Conservation (phyloP, 2,888 invertebrate genomes). For the Tachina lurida region DNA sequence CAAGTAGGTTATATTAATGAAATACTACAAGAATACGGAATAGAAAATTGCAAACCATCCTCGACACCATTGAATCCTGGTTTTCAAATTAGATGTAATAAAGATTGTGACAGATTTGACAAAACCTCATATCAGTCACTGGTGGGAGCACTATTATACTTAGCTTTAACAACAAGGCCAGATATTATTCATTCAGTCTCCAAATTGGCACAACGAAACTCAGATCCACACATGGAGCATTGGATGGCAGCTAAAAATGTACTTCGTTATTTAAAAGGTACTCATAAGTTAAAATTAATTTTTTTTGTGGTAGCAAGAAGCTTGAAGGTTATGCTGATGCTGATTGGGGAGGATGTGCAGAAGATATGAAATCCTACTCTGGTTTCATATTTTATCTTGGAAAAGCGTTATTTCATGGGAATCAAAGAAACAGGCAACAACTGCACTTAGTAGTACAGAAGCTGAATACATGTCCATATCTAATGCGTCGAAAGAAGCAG, state of each 20-base stretch:
- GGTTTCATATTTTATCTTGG: too few species aligned
- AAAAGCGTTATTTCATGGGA: too few species aligned
- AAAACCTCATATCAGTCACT: not conserved
- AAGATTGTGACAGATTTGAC: not conserved
- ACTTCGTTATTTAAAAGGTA: too few species aligned
- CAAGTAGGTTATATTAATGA: not conserved
- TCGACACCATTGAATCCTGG: too few species aligned
- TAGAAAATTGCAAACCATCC: conserved; percentile 1
- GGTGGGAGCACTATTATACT: not conserved
- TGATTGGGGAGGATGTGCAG: too few species aligned
- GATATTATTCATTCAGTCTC: too few species aligned
- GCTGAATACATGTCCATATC: conserved; percentile 14
- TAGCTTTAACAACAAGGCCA: not conserved
- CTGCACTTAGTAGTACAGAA: conserved; percentile 8
- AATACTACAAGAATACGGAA: conserved; percentile 2
- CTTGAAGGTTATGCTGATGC: too few species aligned
- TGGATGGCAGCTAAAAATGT: too few species aligned
- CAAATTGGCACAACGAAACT: too few species aligned
- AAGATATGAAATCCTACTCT: too few species aligned
- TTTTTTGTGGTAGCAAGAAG: too few species aligned
- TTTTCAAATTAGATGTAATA: not conserved
- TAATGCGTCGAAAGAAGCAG: not conserved
- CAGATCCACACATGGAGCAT: not conserved
- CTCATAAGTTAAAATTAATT: too few species aligned
- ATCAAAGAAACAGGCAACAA: conserved; percentile 5